Evolutionary conservation across 2,797 vertebrate genomes (phyloP).

Genomic region (Echeneis naucrates): DNA sequence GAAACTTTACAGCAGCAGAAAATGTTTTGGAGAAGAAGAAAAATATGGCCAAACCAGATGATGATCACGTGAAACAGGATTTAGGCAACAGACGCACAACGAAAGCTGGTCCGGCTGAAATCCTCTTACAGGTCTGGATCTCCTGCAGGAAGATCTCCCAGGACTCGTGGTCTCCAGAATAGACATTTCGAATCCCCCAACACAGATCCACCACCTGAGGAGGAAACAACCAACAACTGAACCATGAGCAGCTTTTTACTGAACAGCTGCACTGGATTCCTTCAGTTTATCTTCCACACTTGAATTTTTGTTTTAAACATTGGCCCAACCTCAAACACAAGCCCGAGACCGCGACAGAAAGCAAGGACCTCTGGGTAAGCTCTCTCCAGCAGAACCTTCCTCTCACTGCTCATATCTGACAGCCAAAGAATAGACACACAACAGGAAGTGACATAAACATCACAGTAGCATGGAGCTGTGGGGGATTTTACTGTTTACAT

Average conservation of each 20-base stretch:
- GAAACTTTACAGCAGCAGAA: too few species aligned
- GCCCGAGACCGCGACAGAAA: constrained; percentile 86
- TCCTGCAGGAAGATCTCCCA: constrained; percentile 85
- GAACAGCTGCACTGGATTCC: not conserved
- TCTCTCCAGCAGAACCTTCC: constrained; percentile 83
- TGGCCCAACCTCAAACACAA: constrained; percentile 86
- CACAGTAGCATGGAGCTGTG: too few species aligned
- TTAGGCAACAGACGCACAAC: constrained; percentile 77
- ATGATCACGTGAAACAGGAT: too few species aligned
- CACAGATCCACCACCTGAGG: constrained; percentile 72
- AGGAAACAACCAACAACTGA: constrained; percentile 24
- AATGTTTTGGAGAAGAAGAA: too few species aligned
- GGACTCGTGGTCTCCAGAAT: constrained; percentile 75
- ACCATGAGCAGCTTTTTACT: not conserved
- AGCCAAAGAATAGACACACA: not conserved
- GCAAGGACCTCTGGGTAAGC: constrained; percentile 82
- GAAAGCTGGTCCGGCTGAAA: constrained; percentile 85
- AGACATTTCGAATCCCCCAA: constrained; percentile 80
- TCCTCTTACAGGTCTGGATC: constrained; percentile 77
- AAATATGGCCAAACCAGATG: too few species aligned
- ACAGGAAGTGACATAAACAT: too few species aligned
- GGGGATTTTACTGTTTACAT: too few species aligned
- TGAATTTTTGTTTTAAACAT: not conserved
- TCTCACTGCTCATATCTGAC: constrained; percentile 87
- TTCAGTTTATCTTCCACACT: not conserved